Evolutionary conservation across 30 jellyfish, hydroid and myxozoan genomes (phyloP), one percentile per base, ranked within the genome.

Genomic region (Hydractinia symbiolongicarpus): DNA sequence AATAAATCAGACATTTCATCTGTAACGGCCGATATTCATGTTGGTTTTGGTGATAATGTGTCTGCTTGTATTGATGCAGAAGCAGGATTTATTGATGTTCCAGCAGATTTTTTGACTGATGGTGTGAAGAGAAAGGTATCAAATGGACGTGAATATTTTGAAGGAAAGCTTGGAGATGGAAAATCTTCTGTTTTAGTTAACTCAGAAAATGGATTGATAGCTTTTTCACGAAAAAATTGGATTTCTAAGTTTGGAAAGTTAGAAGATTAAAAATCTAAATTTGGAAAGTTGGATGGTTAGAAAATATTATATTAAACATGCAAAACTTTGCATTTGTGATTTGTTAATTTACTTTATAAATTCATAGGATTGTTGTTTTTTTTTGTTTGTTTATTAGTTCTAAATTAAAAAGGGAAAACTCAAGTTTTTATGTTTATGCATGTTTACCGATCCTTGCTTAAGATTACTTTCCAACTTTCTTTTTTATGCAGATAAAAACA

Each of bases 101-200:
- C 82, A 0, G 81, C 64, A 68, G 87, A 79, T 10, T 54, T 79
- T 5, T 21, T 79, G 54, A 30, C 60, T 79, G 87, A 79, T 79
- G 87, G 87, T n/a, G 30, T 79, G 64, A 79, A 79, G 81, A 30
- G 62, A 66, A 40, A 79, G 4, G 44, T 19, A 9, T 79, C 86
- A 9, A 66, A 30, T 79, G 81, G 73, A 21, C 52, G 4, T 53
- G 70, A 79, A n/a, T 60, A 61, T 66, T 79, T 79, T 79, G 87
- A 79, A 66, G 87, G 87, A 15, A 79, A 79, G 52, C 50, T 79
- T n/a, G 87, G 87, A 9, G 84, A 79, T 51, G 84, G 76, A 13
- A 53, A 53, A 30, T 77, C 85, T 9, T 60, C 61, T 6, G 16
- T 77, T 8, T 8, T 60, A 8, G 76, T 77, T 50, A 49, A 54